phyloP scores from a whole-genome alignment of 2,797 vertebrate species.

The Amblyopsis hoosieri region DNA sequence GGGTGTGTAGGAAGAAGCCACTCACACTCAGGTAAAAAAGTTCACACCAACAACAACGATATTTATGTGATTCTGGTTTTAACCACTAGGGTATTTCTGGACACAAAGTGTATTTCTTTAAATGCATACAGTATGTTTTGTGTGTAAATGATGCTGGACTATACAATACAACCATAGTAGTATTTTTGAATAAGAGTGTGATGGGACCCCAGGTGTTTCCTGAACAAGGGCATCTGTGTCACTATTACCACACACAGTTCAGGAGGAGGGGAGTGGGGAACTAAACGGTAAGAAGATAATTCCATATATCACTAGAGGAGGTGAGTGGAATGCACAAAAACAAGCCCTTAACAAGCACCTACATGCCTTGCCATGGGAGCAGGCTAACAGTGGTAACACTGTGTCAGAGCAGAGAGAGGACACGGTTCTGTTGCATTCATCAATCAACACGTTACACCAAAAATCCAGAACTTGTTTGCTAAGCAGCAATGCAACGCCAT shows the following conservation, averaged over 20 bases:
- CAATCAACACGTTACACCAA: not conserved
- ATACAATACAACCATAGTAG: conserved; percentile 6
- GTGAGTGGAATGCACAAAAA: conserved; percentile 72
- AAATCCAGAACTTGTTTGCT: conserved; percentile 18
- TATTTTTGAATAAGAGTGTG: conserved; percentile 2
- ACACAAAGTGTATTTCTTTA: too few species aligned
- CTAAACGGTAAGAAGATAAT: conserved; percentile 59
- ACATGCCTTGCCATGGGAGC: conserved; percentile 61
- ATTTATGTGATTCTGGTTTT: too few species aligned
- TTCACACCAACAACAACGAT: too few species aligned
- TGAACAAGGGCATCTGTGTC: conserved; percentile 54
- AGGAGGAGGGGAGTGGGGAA: conserved; percentile 38
- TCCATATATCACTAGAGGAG: conserved; percentile 66
- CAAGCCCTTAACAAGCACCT: conserved; percentile 71
- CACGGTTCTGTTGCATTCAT: conserved; percentile 17
- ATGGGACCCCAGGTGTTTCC: conserved; percentile 55
- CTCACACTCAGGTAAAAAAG: too few species aligned
- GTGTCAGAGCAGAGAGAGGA: conserved; percentile 23
- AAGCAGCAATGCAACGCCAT: conserved; percentile 4
- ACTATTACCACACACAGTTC: conserved; percentile 56
- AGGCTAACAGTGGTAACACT: conserved; percentile 48
- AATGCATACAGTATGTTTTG: too few species aligned
- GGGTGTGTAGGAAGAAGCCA: too few species aligned
- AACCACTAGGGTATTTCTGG: too few species aligned
- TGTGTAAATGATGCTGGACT: too few species aligned